phyloP scores from a whole-genome alignment of 2,888 invertebrate species.

The Thymelicus sylvestris region DNA sequence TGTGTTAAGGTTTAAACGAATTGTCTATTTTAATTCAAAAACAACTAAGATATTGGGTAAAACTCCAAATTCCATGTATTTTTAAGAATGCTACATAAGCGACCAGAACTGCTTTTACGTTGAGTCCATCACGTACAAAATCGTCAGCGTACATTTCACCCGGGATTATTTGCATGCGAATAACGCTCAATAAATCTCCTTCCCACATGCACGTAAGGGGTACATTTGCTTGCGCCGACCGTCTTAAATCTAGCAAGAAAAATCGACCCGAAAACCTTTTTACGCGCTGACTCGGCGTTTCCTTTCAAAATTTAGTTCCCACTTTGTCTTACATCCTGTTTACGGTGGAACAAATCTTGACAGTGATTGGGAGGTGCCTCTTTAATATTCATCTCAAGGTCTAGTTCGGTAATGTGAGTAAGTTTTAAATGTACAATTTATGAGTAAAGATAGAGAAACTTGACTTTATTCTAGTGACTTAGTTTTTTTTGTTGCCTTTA shows the following conservation, averaged over 20 bases:
- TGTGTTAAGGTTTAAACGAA: too few relatives aligned
- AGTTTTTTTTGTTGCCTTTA: too few relatives aligned
- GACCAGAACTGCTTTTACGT: constrained; percentile 12
- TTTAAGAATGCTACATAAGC: constrained; percentile 27
- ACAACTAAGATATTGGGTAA: not conserved
- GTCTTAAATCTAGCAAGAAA: constrained; percentile 38
- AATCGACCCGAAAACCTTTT: constrained; percentile 33
- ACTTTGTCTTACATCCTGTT: constrained; percentile 35
- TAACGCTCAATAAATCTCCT: constrained; percentile 36
- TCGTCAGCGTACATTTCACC: constrained; percentile 35
- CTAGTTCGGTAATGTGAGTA: not conserved
- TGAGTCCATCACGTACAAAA: constrained; percentile 37
- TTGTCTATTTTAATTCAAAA: too few relatives aligned
- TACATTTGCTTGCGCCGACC: constrained; percentile 30
- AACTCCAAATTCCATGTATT: constrained; percentile 1
- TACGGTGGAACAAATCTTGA: constrained; percentile 33
- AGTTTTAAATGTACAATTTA: constrained; percentile 1
- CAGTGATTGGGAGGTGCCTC: constrained; percentile 33
- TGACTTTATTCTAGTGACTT: not conserved
- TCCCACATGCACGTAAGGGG: constrained; percentile 32
- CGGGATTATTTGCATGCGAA: constrained; percentile 38
- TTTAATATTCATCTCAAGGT: constrained; percentile 26
- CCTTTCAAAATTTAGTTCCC: constrained; percentile 36
- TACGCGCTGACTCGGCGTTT: constrained; percentile 36
- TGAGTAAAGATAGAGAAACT: too few relatives aligned